Evolutionary conservation across 2,113 vertebrate species (phyloP).

Genomic region (Hypanus sabinus): DNA sequence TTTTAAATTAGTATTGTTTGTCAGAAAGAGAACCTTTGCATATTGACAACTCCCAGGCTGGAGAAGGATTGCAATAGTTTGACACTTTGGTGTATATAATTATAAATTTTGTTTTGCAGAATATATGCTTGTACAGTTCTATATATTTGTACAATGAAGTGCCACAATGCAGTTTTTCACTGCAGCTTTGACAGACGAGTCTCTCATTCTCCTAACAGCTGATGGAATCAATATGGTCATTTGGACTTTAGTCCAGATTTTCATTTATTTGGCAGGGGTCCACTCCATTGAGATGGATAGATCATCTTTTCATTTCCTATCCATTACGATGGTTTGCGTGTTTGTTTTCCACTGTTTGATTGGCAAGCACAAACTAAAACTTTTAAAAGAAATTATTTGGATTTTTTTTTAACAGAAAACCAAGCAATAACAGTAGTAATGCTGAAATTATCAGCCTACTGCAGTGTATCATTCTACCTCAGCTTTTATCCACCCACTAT

Average conservation of each 20-base stretch:
- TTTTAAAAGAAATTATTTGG: neutral
- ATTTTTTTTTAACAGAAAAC: neutral
- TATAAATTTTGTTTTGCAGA: constrained; percentile 34
- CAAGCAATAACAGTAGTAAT: neutral
- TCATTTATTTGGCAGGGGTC: neutral
- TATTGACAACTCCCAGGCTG: constrained; percentile 36
- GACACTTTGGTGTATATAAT: constrained; percentile 38
- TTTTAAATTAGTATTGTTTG: constrained; percentile 32
- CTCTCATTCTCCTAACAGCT: neutral
- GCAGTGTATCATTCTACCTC: neutral
- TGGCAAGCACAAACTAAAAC: neutral
- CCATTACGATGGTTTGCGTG: neutral
- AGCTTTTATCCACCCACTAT: neutral
- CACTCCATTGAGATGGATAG: neutral
- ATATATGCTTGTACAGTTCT: constrained; percentile 36
- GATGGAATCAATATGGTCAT: neutral
- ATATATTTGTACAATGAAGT: constrained; percentile 35
- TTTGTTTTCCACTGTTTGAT: constrained; percentile 9
- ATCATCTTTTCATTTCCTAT: neutral
- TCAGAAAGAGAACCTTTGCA: constrained; percentile 32
- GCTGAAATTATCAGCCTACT: neutral
- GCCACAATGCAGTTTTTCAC: constrained; percentile 32
- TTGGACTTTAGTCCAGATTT: neutral
- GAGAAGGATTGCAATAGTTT: constrained; percentile 36
- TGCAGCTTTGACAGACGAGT: constrained; percentile 5